Evolutionary conservation across 2,888 invertebrate species (phyloP).

Genomic region (Pheosia tremula): DNA sequence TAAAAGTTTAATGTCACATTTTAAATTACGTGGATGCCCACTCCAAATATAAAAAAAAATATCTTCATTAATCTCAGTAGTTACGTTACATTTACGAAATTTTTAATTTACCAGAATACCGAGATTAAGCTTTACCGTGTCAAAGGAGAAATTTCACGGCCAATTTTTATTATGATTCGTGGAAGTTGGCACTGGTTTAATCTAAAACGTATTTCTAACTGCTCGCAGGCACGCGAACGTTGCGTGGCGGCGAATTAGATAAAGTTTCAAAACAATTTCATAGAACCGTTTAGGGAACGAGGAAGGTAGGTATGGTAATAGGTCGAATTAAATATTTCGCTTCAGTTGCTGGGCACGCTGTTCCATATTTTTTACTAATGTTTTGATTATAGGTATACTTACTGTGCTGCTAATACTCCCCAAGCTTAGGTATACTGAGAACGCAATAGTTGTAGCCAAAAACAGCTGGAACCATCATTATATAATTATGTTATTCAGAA

Average conservation of each 20-base stretch:
- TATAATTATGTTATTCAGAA: no score
- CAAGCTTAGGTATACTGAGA: no score
- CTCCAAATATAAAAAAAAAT: background rate
- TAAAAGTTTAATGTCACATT: no score
- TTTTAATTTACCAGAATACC: slow-evolving; percentile 39
- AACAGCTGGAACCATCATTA: no score
- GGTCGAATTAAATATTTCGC: slow-evolving; percentile 35
- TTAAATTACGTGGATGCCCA: no score
- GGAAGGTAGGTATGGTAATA: slow-evolving; percentile 36
- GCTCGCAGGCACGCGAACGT: slow-evolving; percentile 65
- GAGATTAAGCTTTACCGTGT: slow-evolving; percentile 59
- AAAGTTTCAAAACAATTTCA: slow-evolving; percentile 65
- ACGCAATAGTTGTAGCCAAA: no score
- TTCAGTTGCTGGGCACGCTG: slow-evolving; percentile 25
- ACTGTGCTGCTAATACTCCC: no score
- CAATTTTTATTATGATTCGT: slow-evolving; percentile 79
- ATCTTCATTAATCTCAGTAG: no score
- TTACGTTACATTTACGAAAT: slow-evolving; percentile 1
- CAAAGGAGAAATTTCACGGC: slow-evolving; percentile 80
- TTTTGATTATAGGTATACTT: background rate
- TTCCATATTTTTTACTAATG: background rate
- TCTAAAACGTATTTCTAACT: slow-evolving; percentile 70
- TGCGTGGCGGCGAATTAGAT: slow-evolving; percentile 63
- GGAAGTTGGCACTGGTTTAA: slow-evolving; percentile 79
- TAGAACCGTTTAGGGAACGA: slow-evolving; percentile 47